phyloP scores from a whole-genome alignment of 2,888 invertebrate species.

The Aelia acuminata region DNA sequence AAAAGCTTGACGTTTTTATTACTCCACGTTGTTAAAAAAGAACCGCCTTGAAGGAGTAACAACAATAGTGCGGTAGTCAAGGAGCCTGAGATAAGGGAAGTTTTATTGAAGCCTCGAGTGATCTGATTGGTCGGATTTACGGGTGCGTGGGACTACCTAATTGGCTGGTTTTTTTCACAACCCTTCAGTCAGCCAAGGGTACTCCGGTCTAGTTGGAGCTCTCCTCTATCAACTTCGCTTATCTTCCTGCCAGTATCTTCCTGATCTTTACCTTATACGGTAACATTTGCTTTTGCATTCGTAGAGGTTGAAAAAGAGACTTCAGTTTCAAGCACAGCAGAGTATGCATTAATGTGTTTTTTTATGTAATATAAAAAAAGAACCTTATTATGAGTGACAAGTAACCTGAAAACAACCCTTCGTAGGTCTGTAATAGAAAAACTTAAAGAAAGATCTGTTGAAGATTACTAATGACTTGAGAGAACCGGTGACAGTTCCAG shows the following conservation, averaged over 20 bases:
- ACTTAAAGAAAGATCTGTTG: too few relatives aligned
- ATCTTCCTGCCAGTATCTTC: not conserved
- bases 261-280: not conserved
- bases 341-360: not conserved
- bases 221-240: not conserved
- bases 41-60: not conserved
- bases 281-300: not conserved
- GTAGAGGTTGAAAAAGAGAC: not conserved
- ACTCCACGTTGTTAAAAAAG: not conserved
- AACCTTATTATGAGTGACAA: too few relatives aligned
- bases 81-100: not conserved
- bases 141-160: constrained; percentile 35
- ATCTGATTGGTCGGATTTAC: constrained; percentile 55
- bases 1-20: not conserved
- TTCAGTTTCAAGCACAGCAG: not conserved
- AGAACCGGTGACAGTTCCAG: too few relatives aligned
- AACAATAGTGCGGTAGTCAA: constrained; percentile 46
- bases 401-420: too few relatives aligned
- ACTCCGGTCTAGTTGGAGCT: not conserved
- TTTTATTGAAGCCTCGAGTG: constrained; percentile 8
- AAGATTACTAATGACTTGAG: too few relatives aligned
- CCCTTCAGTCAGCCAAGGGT: not conserved
- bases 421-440: too few relatives aligned
- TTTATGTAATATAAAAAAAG: not conserved
- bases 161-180: constrained; percentile 28